A percentile compares a stretch with the other conserved stretches of the same genome.
phyloP scores from a whole-genome alignment of 2,888 invertebrate genomes.

The Dascillus cervinus region DNA sequence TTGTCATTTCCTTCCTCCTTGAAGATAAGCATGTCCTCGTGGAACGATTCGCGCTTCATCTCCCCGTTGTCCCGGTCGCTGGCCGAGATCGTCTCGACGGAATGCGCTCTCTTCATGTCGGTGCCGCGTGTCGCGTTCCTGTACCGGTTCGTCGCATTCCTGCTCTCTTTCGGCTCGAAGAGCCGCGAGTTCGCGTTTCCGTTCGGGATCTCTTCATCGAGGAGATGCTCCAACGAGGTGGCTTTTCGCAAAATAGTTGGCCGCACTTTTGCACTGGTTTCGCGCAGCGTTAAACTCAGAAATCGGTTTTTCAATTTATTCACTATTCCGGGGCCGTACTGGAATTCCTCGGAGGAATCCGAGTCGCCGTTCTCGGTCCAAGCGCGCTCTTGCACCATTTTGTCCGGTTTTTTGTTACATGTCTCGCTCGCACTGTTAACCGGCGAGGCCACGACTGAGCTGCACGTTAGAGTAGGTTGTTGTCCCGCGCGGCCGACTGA shows the following conservation, averaged over 20 bases:
- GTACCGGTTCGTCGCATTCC: constrained; percentile 40
- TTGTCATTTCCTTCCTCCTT: constrained; percentile 32
- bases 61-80: constrained; percentile 42
- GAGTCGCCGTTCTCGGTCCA: constrained; percentile 37
- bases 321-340: constrained; percentile 88
- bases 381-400: constrained; percentile 46
- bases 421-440: constrained; percentile 22
- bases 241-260: constrained; percentile 72
- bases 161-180: constrained; percentile 26
- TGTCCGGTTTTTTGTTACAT: constrained; percentile 16
- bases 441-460: constrained; percentile 25
- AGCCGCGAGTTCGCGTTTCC: constrained; percentile 16
- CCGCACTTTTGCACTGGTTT: constrained; percentile 55
- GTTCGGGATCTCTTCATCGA: constrained; percentile 54
- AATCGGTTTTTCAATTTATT: constrained; percentile 81
- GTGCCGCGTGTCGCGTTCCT: constrained; percentile 46
- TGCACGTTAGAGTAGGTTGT: constrained; percentile 29
- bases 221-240: constrained; percentile 74
- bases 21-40: constrained; percentile 45
- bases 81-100: constrained; percentile 75
- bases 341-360: constrained; percentile 68
- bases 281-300: constrained; percentile 75
- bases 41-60: constrained; percentile 39
- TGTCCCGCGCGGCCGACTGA: constrained; percentile 30
- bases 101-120: constrained; percentile 75